Evolutionary conservation across 2,113 vertebrate genomes (phyloP).

Genomic region (Hypomesus transpacificus): DNA sequence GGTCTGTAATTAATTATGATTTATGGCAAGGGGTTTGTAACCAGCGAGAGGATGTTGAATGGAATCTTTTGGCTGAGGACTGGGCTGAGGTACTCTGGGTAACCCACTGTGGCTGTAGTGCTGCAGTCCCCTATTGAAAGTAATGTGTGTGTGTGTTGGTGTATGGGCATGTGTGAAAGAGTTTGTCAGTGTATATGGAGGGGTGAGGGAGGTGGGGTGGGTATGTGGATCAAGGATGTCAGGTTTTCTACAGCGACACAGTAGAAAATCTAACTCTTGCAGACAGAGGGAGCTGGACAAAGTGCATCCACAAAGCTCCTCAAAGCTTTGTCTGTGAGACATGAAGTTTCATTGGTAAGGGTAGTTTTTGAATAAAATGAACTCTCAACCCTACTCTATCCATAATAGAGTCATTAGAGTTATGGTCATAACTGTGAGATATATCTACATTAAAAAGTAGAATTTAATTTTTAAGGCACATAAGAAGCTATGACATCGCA

Average conservation of each 20-base stretch:
- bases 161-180: too few species aligned
- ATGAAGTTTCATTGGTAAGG: too few species aligned
- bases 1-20: constrained; percentile 67
- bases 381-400: constrained; percentile 14
- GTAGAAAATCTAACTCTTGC: not conserved
- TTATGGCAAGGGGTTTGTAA: constrained; percentile 24
- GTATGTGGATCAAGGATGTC: too few species aligned
- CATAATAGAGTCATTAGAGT: too few species aligned
- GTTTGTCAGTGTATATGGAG: too few species aligned
- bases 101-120: constrained; percentile 32
- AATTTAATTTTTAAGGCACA: not conserved
- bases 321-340: not conserved
- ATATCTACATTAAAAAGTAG: constrained; percentile 34
- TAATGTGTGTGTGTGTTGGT: too few species aligned
- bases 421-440: too few species aligned
- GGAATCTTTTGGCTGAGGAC: constrained; percentile 11
- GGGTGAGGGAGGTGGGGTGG: too few species aligned
- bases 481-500: too few species aligned
- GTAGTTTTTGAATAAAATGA: not conserved
- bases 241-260: too few species aligned
- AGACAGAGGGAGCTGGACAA: constrained; percentile 6
- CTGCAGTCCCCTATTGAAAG: constrained; percentile 15
- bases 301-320: not conserved
- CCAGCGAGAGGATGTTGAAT: constrained; percentile 28
- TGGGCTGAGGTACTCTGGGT: constrained; percentile 23